Base-by-base conservation (phyloP, 2,888 invertebrate genomes). In the Stenurella melanura region DNA sequence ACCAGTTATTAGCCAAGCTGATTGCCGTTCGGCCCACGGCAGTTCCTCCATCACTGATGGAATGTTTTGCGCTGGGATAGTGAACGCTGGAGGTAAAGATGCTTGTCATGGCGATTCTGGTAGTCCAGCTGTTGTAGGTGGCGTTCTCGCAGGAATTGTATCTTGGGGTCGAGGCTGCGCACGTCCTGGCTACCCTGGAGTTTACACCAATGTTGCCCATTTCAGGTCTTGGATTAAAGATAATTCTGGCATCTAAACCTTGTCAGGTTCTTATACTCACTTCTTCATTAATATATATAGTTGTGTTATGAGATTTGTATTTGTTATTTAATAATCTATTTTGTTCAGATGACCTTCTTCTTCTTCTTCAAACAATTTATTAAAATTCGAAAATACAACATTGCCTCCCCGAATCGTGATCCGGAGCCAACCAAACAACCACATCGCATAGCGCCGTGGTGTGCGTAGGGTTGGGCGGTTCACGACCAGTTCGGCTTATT, bases 21-120 rank as follows among this genome's bases (percentile, higher is more conserved):
- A 54, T 21, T 80, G 79, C 58, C 17, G 60, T 3, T 12, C 34
- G 19, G 70, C 70, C 15, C 60, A 70, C 12, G 34, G 42, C 19
- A 34, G 9, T 6, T n/a, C 19, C 17, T 21, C 38, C 12, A 80
- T 87, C 17, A 91, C 91, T 0, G 82, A 87, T 0, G 89, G 90
- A 21, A 92, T 92, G 92, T 90, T 92, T 83, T 92, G 92, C 71
- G 92, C 92, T 0, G 92, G 91, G 0, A 90, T 90, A 17, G 90
- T 90, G 81, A 87, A 83, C 0, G 89, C 90, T 2, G 90, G 91
- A 0, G 90, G 91, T 5, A 90, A 91, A 61, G 92, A 92, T 83
- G 90, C 92, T 68, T 92, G 92, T 73, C 91, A 92, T 82, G 81
- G 81, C 9, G 83, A 82, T 71, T 83, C 83, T 57, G 83, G 83